A percentile compares a stretch with the other conserved stretches of the same genome.
Conservation (phyloP, 2,113 vertebrate genomes). For the Carlito syrichta region DNA sequence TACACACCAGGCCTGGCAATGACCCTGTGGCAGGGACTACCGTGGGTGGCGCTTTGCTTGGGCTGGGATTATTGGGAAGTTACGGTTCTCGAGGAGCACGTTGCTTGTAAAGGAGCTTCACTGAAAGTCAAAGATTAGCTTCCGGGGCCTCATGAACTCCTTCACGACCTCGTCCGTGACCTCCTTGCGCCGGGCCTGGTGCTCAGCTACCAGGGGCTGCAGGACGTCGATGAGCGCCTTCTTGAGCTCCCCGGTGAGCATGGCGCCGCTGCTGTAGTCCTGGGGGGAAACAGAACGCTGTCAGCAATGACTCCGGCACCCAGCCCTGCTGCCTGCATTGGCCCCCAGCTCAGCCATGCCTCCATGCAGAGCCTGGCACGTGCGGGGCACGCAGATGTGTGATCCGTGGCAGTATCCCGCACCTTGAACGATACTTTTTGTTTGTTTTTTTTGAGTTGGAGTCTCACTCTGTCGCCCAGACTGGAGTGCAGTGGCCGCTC, state of each 20-base stretch:
- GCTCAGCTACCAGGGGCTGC: constrained; percentile 92
- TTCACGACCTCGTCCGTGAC: constrained; percentile 90
- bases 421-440: too few species aligned
- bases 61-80: constrained; percentile 14
- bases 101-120: neutral
- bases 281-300: constrained; percentile 66
- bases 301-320: neutral
- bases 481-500: too few species aligned
- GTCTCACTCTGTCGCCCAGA: too few species aligned
- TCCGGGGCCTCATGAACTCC: constrained; percentile 95
- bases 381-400: rapidly evolving
- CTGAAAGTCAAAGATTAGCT: constrained; percentile 89
- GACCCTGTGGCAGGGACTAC: constrained; percentile 33
- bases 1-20: neutral
- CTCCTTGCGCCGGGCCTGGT: constrained; percentile 93
- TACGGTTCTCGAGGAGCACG: too few species aligned
- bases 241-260: constrained; percentile 97
- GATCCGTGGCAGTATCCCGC: neutral
- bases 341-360: neutral
- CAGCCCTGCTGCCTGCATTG: neutral
- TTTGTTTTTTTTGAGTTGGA: too few species aligned
- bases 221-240: constrained; percentile 92
- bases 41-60: neutral
- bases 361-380: rapidly evolving
- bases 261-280: constrained; percentile 93